phyloP scores from a whole-genome alignment of 2,888 invertebrate genomes.

The Cataglyphis albicans region DNA sequence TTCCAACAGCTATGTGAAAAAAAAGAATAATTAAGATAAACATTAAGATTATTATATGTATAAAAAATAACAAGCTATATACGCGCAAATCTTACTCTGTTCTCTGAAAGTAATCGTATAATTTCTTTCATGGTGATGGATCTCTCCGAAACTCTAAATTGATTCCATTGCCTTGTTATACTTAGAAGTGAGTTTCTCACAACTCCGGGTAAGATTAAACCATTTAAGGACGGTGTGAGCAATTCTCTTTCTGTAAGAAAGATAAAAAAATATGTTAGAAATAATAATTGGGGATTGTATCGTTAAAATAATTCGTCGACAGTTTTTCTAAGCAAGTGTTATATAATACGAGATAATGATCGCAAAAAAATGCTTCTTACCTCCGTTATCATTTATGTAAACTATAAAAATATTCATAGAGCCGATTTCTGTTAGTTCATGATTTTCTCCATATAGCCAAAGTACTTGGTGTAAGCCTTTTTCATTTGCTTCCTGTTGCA shows the following conservation, averaged over 20 bases:
- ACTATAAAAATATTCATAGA: slow-evolving; percentile 99
- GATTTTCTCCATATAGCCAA: slow-evolving; percentile 98
- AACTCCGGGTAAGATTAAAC: slow-evolving; percentile 97
- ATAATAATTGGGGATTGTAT: background rate
- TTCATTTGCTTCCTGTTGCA: slow-evolving; percentile 91
- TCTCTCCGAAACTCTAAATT: slow-evolving; percentile 93
- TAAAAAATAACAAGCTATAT: background rate
- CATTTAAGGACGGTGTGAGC: slow-evolving; percentile 96
- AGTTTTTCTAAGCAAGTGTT: background rate
- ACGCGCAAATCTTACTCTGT: slow-evolving; percentile 90
- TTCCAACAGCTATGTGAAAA: slow-evolving; percentile 92
- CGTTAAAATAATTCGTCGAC: background rate
- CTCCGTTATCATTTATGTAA: slow-evolving; percentile 95
- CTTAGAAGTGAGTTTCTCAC: slow-evolving; percentile 95
- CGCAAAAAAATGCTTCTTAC: slow-evolving; percentile 86
- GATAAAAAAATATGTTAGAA: background rate
- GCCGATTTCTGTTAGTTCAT: slow-evolving; percentile 98
- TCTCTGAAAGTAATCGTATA: slow-evolving; percentile 90
- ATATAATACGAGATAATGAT: background rate
- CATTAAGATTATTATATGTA: background rate
- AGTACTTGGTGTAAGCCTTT: slow-evolving; percentile 97
- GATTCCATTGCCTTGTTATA: slow-evolving; percentile 93
- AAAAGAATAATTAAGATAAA: background rate
- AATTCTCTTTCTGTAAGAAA: slow-evolving; percentile 93
- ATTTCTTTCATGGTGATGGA: slow-evolving; percentile 94